phyloP scores from a whole-genome alignment of 2,797 vertebrate genomes.

The Acanthurus leucopareius region DNA sequence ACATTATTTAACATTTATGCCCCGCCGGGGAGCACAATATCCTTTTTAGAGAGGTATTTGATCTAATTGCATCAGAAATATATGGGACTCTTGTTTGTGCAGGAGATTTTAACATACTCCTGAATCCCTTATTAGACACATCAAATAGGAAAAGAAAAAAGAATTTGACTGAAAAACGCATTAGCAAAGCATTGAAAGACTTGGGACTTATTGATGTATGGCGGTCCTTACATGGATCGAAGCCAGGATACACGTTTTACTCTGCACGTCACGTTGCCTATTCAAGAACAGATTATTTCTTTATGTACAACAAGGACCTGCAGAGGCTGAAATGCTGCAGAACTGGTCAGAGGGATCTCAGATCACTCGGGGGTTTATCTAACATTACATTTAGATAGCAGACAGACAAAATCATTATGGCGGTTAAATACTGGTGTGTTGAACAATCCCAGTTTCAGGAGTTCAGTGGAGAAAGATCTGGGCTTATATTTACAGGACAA shows the following conservation, averaged over 20 bases:
- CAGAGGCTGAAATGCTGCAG: constrained; percentile 1
- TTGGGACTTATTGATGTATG: too few species aligned
- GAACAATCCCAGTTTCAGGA: neutral
- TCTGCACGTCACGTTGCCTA: constrained; percentile 1
- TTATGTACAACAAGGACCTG: constrained; percentile 10
- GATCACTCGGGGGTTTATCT: constrained; percentile 22
- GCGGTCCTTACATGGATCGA: too few species aligned
- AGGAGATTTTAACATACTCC: neutral
- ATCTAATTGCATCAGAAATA: neutral
- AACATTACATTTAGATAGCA: constrained; percentile 12
- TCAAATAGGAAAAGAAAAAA: neutral
- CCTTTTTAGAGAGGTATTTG: neutral
- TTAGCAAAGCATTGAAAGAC: too few species aligned
- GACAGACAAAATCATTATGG: constrained; percentile 11
- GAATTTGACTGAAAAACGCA: too few species aligned
- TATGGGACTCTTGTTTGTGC: neutral
- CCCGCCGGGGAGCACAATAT: neutral
- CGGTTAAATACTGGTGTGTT: neutral
- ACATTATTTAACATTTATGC: neutral
- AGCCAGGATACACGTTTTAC: constrained; percentile 17
- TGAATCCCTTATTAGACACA: neutral
- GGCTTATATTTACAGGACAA: neutral
- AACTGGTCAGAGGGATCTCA: constrained; percentile 12
- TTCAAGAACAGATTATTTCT: constrained; percentile 19
- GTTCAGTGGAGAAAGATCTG: neutral